These are phyloP conservation scores for Danio kyathit DNA, from an alignment of 2,797 vertebrate species.

Conservation along the genomic window DNA sequence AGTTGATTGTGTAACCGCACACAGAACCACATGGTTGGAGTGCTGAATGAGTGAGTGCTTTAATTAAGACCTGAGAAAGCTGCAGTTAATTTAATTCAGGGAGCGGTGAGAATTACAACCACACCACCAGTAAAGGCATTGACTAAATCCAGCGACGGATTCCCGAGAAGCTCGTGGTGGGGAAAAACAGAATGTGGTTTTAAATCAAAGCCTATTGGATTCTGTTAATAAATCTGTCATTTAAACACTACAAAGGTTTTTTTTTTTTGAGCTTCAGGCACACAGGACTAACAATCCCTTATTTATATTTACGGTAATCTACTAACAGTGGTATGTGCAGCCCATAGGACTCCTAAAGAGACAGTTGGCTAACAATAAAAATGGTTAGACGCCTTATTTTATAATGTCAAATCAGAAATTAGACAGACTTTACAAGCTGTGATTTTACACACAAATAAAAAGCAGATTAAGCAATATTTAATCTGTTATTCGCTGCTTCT, in stretches of 20 bases:
- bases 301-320: conserved; percentile 18
- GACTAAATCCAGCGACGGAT: conserved; percentile 57
- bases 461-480: neutral
- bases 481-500: neutral
- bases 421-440: neutral
- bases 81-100: conserved; percentile 60
- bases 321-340: neutral
- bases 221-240: conserved; percentile 55
- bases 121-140: conserved; percentile 56
- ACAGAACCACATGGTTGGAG: conserved; percentile 41
- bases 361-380: neutral
- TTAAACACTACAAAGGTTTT: conserved; percentile 49
- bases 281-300: conserved; percentile 29
- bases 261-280: conserved; percentile 46
- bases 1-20: conserved; percentile 36
- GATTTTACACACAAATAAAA: neutral
- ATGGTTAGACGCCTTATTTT: neutral
- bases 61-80: conserved; percentile 62
- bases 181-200: conserved; percentile 52
- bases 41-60: conserved; percentile 59
- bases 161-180: conserved; percentile 52
- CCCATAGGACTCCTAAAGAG: neutral
- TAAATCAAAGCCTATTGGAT: conserved; percentile 62
- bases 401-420: neutral
- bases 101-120: conserved; percentile 61